Evolutionary conservation across 1,140 invertebrate species (phyloP), one percentile per base, ranked within the genome.

Genomic region (Elymnias hypermnestra): DNA sequence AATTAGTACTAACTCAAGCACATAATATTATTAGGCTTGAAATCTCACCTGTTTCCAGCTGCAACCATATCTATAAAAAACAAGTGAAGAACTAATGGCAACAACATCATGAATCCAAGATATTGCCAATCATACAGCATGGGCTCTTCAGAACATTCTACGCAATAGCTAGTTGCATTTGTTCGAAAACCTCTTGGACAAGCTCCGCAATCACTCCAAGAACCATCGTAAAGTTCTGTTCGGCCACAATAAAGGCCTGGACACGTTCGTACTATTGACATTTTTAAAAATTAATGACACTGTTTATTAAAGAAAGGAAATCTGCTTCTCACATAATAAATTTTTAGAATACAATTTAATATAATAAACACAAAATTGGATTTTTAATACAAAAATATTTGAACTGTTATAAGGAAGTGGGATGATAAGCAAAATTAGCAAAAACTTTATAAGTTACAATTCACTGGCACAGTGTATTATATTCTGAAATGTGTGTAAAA

Each of bases 41-140:
- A n/a, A 5, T 35, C 74, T 81, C 86, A 94, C 92, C 89, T 92
- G 63, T 93, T 89, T 57, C 91, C 89, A 71, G 93, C 91, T 22
- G 93, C 89, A 10, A 94, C 91, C 84, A 89, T 91, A 73, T 98
- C 96, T 31, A 98, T 98, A 66, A 94, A 97, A 64, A 95, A 95
- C 89, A 94, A 96, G 81, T 98, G 96, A 43, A 98, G 83, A 18
- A 97, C 91, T 6, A 98, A 74, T 0, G 95, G 92, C 23, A 97
- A 60, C 4, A 97, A 69, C 0, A 92, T 94, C 94, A 98, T 97
- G 65, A 98, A 98, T 1, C 95, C 94, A 8, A 98, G 87, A 82
- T 97, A 98, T 1, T 98, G 88, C 93, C 95, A 97, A 69, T 98
- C 97, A 70, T 98, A 98, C n/a, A 96, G 89, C 18, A 89, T 86